A percentile compares a stretch with the other conserved stretches of the same genome.
Conservation (phyloP, 2,888 invertebrate genomes). For the Rapana venosa region DNA sequence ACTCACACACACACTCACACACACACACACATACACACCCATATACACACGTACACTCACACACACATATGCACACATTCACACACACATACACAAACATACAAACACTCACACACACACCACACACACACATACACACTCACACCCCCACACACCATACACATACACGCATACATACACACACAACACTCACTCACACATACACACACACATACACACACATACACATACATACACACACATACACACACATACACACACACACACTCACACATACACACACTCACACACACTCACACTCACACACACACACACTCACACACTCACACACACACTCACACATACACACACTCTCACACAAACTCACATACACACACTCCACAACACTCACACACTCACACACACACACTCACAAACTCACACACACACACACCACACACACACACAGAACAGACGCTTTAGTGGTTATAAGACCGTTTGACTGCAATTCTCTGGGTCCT, state of each 20-base stretch:
- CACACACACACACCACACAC: too few relatives aligned
- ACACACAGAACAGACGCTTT: too few relatives aligned
- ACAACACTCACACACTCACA: too few relatives aligned
- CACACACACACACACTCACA: constrained; percentile 6
- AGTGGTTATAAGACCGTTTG: too few relatives aligned
- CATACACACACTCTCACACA: background rate
- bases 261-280: background rate
- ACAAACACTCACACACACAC: too few relatives aligned
- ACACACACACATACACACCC: background rate
- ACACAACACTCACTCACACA: background rate
- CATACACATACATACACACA: background rate
- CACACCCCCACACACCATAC: background rate
- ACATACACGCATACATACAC: background rate
- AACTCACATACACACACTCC: too few relatives aligned
- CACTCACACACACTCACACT: background rate
- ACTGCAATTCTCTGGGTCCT: too few relatives aligned
- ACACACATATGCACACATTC: background rate
- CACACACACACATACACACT: background rate
- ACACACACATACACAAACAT: background rate
- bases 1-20: background rate
- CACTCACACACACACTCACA: background rate
- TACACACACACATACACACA: background rate
- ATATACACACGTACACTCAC: background rate
- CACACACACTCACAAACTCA: too few relatives aligned
- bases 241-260: background rate